These are phyloP conservation scores for Dipus sagitta DNA, from an alignment of 2,797 vertebrate genomes.

Conservation along the genomic window DNA sequence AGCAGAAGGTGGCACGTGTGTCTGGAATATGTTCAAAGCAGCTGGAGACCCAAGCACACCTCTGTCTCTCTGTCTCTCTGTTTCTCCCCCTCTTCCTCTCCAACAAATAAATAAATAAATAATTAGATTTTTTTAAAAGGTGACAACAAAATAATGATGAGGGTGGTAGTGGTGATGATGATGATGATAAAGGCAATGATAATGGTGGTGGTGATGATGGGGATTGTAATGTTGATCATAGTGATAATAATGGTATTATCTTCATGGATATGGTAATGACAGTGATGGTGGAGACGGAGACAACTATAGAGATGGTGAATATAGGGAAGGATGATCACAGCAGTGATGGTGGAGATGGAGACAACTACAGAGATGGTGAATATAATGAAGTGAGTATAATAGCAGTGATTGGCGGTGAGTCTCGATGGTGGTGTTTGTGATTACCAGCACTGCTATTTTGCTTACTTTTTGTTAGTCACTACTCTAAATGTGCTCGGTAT, in stretches of 20 bases:
- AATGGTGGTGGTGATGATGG: accelerated
- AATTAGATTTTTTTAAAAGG: no score
- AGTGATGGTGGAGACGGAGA: not conserved
- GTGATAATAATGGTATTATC: accelerated
- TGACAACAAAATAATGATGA: accelerated
- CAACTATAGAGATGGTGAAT: not conserved
- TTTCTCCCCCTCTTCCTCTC: no score
- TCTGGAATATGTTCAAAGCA: no score
- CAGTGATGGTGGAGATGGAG: not conserved
- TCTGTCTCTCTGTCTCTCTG: no score
- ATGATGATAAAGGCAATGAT: accelerated
- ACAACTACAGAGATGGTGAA: no score
- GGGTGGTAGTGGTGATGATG: accelerated
- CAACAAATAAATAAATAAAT: no score
- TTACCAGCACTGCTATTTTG: not conserved
- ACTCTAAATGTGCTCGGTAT: not conserved
- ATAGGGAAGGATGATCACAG: no score
- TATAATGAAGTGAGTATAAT: not conserved
- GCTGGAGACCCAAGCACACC: no score
- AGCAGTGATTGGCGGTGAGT: not conserved
- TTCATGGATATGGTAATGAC: not conserved
- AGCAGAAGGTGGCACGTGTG: no score
- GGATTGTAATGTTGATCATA: accelerated
- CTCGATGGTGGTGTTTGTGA: not conserved
- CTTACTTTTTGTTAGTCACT: not conserved